Evolutionary conservation across 2,888 invertebrate genomes (phyloP), one percentile per base, ranked within the genome.

Genomic region (Phasia obesa): DNA sequence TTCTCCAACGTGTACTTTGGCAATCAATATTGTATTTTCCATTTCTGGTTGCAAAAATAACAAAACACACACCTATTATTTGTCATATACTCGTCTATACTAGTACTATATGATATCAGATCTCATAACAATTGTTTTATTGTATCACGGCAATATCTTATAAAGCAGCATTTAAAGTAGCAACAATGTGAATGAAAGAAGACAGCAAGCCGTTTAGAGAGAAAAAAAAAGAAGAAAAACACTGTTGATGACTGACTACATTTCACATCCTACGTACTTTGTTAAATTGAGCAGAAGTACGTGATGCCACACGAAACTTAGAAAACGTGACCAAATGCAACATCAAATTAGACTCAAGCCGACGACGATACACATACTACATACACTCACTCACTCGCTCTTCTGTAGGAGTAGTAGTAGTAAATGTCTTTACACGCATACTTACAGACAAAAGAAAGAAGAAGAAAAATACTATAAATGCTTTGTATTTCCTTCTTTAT

Each of bases 301-400:
- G 85, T 85, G 85, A 84, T 81, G 85, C 85, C 84, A 85, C 85
- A 85, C 85, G 84, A 81, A 85, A 84, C 85, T 84, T 75, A 78
- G 77, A 57, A 81, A 81, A 85, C 85, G 85, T 85, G 85, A 84
- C 81, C 82, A 79, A 80, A 83, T 76, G 75, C 71, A 71, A 67
- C 55, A 83, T 59, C 23, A 77, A 69, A 69, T 69, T 70, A 77
- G 21, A 69, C 15, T 51, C 27, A 25, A 4, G 27, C 2, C 23
- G 15, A 25, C 4, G 27, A 2, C 23, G 15, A 38, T 35, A 70
- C 25, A 38, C 31, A 73, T 19, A 57, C 38, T 19, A 57, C 38
- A 57, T 31, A 53, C 35, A 55, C 19, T 25, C 3, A 17, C n/a
- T 5, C 2, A 17, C 27, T 9, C 44, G 55, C 31, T 38, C n/a